These are phyloP conservation scores for Bicyclus anynana DNA, from an alignment of 1,140 invertebrate genomes.

Conservation along the genomic window DNA sequence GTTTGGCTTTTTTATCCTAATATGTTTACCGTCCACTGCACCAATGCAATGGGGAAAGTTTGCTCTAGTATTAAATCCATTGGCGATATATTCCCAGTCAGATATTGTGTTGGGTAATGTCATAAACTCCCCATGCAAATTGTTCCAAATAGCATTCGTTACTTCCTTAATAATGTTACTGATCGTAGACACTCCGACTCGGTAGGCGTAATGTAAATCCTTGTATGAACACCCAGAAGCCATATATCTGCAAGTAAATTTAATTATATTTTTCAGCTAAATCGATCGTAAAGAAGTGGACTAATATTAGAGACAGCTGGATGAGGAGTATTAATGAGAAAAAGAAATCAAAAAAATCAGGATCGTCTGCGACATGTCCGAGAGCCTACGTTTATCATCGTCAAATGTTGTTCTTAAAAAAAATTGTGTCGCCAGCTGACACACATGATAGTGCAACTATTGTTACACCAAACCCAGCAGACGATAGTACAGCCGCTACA, in stretches of 20 bases:
- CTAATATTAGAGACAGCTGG: not conserved
- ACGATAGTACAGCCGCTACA: too few species aligned
- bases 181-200: constrained; percentile 30
- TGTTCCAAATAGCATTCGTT: constrained; percentile 28
- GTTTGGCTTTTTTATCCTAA: constrained; percentile 7
- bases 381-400: not conserved
- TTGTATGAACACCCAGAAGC: constrained; percentile 33
- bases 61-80: constrained; percentile 2
- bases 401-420: not conserved
- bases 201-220: constrained; percentile 31
- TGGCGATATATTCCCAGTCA: not conserved
- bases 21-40: constrained; percentile 17
- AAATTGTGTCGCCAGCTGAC: not conserved
- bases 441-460: not conserved
- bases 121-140: constrained; percentile 8
- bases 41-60: constrained; percentile 32
- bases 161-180: constrained; percentile 31
- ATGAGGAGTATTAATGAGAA: not conserved
- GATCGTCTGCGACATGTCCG: not conserved
- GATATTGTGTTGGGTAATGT: not conserved
- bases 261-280: not conserved
- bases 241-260: constrained; percentile 26
- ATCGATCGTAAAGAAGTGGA: not conserved
- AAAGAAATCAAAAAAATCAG: not conserved
- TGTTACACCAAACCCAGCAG: too few species aligned